These are phyloP conservation scores for Acronicta leporina DNA, from an alignment of 2,888 invertebrate species.

Conservation along the genomic window DNA sequence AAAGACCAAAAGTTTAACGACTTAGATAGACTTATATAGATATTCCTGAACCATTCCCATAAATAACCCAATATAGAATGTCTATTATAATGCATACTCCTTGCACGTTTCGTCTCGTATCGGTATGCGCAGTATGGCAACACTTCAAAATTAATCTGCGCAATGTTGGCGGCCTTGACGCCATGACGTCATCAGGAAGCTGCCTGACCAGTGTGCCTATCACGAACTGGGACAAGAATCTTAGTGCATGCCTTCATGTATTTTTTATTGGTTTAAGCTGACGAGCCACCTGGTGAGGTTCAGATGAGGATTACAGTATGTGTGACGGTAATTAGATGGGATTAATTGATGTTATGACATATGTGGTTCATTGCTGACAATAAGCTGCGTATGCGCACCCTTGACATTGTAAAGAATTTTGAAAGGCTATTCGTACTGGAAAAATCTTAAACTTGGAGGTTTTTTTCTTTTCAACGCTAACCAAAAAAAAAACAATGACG, in stretches of 20 bases:
- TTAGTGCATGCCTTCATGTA: conserved; percentile 27
- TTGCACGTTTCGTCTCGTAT: conserved; percentile 42
- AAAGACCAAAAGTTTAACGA: conserved; percentile 2
- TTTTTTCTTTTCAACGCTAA: too few relatives aligned
- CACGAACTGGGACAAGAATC: conserved; percentile 66
- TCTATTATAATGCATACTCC: conserved; percentile 20
- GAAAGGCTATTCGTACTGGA: too few relatives aligned
- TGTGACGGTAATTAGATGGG: conserved; percentile 11
- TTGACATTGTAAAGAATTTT: not conserved
- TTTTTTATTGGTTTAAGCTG: too few relatives aligned
- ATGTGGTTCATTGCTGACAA: conserved; percentile 3
- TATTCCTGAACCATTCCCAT: conserved; percentile 7
- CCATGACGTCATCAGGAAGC: conserved; percentile 73
- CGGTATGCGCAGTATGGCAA: conserved; percentile 46
- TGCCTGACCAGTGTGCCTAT: conserved; percentile 64
- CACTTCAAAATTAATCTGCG: conserved; percentile 55
- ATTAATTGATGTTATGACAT: conserved; percentile 12
- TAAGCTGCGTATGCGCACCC: not conserved
- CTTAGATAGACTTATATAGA: too few relatives aligned
- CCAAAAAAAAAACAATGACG: too few relatives aligned
- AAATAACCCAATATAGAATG: conserved; percentile 21
- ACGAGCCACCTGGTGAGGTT: too few relatives aligned
- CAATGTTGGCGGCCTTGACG: conserved; percentile 69
- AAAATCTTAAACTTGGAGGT: too few relatives aligned
- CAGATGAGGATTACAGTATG: conserved; percentile 20